Evolutionary conservation across 2,888 invertebrate species (phyloP), one percentile per base, ranked within the genome.

Genomic region (Phorcus lineatus): DNA sequence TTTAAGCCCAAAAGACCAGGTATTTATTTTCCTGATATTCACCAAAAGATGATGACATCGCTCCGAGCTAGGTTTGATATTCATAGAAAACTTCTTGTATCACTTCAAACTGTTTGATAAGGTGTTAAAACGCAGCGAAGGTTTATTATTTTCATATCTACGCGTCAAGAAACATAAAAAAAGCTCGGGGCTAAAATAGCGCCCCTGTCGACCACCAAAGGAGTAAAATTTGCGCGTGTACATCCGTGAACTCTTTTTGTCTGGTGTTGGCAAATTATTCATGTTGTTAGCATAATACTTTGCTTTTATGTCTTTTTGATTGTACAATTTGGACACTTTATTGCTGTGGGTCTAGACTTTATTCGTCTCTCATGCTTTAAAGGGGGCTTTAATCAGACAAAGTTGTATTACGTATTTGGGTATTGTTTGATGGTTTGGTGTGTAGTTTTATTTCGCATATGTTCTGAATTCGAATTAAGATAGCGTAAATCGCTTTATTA

Each of bases 61-160:
- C 47, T 47, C 47, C 47, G 1, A 47, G 13, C 47, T 36, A 36
- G 36, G 36, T 36, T 47, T 47, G 13, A 13, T 47, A 13, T 47
- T 47, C 13, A 47, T 13, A 11, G 47, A 47, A 47, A 6, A 47
- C 40, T 7, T n/a, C 36, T 13, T 40, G 70, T 19, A 36, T 19
- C 17, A 70, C 19, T 36, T 70, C 70, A 70, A 70, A 36, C 70
- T 70, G 70, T 31, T 70, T 70, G 28, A 70, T 17, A 70, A 70
- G 70, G 70, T 70, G 70, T 70, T 70, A 36, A 70, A 70, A 31
- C 70, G 19, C 40, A 70, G 70, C 19, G 40, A 70, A 70, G 36
- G 70, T 70, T 70, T 70, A 70, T 70, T 70, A 70, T 70, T 70
- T 70, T 70, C 70, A 70, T 70, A 70, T 70, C 70, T 17, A 11